Conservation (phyloP, 2,888 invertebrate genomes). For the Parnassius apollo region DNA sequence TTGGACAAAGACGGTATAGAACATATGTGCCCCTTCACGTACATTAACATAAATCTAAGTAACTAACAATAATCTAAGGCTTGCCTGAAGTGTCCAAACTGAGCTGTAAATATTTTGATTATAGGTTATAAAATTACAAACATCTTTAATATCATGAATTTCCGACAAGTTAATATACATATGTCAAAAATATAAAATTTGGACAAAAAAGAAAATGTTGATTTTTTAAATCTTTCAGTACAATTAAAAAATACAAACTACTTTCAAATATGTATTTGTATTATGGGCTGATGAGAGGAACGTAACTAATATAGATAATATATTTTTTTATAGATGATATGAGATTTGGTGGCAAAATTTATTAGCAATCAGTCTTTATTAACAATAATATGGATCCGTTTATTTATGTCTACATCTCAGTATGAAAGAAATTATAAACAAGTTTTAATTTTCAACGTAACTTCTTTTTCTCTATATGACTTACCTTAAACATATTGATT, state of each 20-base stretch:
- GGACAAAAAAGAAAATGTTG: too few relatives aligned
- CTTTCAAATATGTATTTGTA: background rate
- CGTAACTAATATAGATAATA: too few relatives aligned
- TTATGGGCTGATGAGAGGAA: background rate
- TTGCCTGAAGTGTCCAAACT: conserved; percentile 83
- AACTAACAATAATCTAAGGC: too few relatives aligned
- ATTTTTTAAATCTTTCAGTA: too few relatives aligned
- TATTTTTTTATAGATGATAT: too few relatives aligned
- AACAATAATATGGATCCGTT: conserved; percentile 16
- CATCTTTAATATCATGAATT: too few relatives aligned
- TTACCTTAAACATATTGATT: conserved; percentile 25
- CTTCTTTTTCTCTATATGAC: background rate
- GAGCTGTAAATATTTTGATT: conserved; percentile 40
- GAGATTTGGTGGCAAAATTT: conserved; percentile 21
- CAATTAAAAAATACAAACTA: too few relatives aligned
- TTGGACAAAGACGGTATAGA: conserved; percentile 84
- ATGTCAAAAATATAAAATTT: too few relatives aligned
- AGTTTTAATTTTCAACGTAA: conserved; percentile 1
- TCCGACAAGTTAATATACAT: too few relatives aligned
- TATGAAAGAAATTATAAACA: conserved; percentile 10
- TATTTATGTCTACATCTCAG: conserved; percentile 16
- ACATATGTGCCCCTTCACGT: conserved; percentile 88
- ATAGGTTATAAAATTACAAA: too few relatives aligned
- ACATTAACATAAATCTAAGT: conserved; percentile 87
- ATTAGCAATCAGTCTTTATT: conserved; percentile 15